Base-by-base conservation (phyloP, 1,140 invertebrate genomes). In the Nasonia vitripennis region DNA sequence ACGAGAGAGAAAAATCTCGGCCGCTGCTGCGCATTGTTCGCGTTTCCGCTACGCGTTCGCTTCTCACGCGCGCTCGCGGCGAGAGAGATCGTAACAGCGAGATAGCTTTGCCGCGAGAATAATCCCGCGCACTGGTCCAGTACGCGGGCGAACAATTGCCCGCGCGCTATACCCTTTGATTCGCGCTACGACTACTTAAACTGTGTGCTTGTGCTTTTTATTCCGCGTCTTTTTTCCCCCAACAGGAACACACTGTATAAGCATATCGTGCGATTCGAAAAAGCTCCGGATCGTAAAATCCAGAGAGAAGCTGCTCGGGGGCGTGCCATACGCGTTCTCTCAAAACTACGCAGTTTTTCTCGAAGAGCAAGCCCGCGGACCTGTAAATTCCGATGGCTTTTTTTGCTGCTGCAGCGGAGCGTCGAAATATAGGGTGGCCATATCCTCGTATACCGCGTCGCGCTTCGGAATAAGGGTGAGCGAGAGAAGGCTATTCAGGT, bases 401-500 rank as follows among this genome's bases (percentile, higher is more conserved):
- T 81, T 84, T 86, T 86, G 41, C 81, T 71, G 23, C 55, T 71
- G 68, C 75, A 67, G 62, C 62, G 27, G 27, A 17, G 62, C 62
- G 7, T 14, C 11, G 14, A 20, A 5, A 62, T 41, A 86, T 82
- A 17, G 2, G 78, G n/a, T 17, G 81, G 27, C 41, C 51, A 70
- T 73, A 82, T 73, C 34, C 14, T 74, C 34, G 27, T 45, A 45
- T 45, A 45, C 10, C 5, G 51, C 12, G 51, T 20, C 3, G 4
- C 6, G 55, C 55, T n/a, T 2, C 17, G 17, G 55, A 51, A 27
- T 27, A n/a, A 71, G 41, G 55, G 77, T 23, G 68, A 10, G 85
- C 73, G 77, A 45, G 37, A 78, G 68, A 84, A 82, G 71, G 85
- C 83, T 45, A 89, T 88, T 87, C 86, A 87, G 86, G 87, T 87